phyloP scores from a whole-genome alignment of 64 coral and sea anemone species.

The Porites australiensis region DNA sequence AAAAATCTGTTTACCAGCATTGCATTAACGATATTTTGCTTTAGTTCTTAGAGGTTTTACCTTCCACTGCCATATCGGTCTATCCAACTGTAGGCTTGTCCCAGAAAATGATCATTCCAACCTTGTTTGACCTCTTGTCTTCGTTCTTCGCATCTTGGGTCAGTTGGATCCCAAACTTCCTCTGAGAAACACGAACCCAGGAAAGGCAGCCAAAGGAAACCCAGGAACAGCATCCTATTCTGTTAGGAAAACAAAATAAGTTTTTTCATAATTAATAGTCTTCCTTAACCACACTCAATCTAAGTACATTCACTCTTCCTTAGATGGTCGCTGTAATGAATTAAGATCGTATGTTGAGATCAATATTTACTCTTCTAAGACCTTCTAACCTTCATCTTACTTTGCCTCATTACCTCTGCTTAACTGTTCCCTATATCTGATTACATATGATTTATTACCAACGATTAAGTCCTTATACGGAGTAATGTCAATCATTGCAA shows the following conservation, averaged over 20 bases:
- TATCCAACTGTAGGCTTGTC: slow-evolving; percentile 36
- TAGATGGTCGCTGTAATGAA: not conserved
- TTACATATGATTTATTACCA: slow-evolving; percentile 7
- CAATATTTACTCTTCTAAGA: not conserved
- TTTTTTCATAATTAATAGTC: no score
- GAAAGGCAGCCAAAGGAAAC: slow-evolving; percentile 5
- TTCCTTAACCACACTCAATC: no score
- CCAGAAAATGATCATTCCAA: not conserved
- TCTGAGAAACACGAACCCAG: slow-evolving; percentile 37
- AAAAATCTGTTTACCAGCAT: no score
- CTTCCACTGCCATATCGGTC: not conserved
- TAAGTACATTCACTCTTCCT: no score
- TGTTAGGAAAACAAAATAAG: slow-evolving; percentile 42
- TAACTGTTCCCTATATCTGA: not conserved
- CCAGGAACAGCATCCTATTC: slow-evolving; percentile 21
- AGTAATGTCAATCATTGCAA: slow-evolving; percentile 1
- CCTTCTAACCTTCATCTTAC: not conserved
- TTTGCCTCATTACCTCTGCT: not conserved
- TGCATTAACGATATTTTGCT: not conserved
- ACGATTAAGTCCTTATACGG: not conserved
- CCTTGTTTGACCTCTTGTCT: not conserved
- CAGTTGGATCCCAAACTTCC: slow-evolving; percentile 25
- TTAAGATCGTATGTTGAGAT: not conserved
- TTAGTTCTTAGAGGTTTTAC: not conserved
- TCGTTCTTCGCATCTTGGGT: not conserved